Conservation (phyloP, 2,797 vertebrate species). For the Masticophis lateralis region DNA sequence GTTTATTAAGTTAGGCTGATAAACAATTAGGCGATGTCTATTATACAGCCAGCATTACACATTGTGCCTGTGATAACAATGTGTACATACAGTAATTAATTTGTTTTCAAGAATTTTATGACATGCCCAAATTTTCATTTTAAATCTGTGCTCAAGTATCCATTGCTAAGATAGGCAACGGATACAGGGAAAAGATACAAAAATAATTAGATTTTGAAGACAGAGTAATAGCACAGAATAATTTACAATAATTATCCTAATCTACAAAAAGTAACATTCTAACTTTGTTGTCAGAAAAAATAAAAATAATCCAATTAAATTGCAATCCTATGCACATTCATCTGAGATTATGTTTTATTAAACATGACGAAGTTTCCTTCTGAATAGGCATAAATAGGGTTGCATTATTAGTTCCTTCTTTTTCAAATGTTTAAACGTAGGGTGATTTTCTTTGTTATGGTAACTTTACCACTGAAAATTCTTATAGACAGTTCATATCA, state of each 20-base stretch:
- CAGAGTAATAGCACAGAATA: neutral
- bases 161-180: neutral
- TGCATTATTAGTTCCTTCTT: neutral
- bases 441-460: neutral
- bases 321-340: neutral
- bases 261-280: neutral
- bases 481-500: neutral
- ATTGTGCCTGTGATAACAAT: neutral
- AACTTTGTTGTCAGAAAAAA: neutral
- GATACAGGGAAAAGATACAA: neutral
- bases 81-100: neutral
- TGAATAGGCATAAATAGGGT: neutral
- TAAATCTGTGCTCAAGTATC: neutral
- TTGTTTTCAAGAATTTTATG: neutral
- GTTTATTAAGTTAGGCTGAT: neutral
- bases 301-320: neutral
- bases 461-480: neutral
- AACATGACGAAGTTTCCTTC: neutral
- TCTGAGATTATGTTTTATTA: neutral
- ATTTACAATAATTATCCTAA: neutral
- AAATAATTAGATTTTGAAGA: neutral
- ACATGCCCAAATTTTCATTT: neutral
- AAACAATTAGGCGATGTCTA: neutral
- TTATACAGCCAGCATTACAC: neutral
- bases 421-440: neutral